Percentiles rank a stretch among this genome's conserved stretches.
These are phyloP conservation scores for Toxostoma redivivum DNA, from an alignment of 2,113 vertebrate species.

Conservation along the genomic window DNA sequence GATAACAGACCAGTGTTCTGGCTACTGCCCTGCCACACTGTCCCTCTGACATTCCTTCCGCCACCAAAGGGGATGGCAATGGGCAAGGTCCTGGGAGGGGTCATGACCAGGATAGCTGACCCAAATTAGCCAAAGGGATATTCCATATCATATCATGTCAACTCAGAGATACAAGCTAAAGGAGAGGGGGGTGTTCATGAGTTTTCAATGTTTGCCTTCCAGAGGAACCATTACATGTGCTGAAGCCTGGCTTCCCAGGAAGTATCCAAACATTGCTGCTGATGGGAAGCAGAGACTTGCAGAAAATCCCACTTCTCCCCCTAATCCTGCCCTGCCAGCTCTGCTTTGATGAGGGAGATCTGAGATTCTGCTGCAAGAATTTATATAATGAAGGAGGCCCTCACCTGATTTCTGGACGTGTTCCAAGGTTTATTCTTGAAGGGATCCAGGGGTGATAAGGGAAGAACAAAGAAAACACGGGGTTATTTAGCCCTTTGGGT, in stretches of 20 bases:
- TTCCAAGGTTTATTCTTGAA: no score
- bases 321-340: no score
- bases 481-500: no score
- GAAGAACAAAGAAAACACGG: no score
- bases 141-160: background rate
- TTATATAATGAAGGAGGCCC: no score
- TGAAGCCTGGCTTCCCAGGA: background rate
- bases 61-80: no score
- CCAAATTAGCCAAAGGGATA: background rate
- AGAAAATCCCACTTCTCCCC: no score
- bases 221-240: fast-evolving
- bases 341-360: no score
- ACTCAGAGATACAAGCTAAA: background rate
- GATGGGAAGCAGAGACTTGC: background rate
- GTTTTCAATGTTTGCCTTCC: background rate
- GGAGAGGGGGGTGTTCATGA: background rate
- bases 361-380: no score
- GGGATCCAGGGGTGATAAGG: no score
- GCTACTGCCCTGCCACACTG: background rate
- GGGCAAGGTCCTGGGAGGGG: no score
- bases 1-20: background rate
- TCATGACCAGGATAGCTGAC: background rate
- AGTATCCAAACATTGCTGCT: fast-evolving
- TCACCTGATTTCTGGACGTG: no score
- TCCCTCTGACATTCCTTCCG: background rate